Percentiles rank a stretch among this genome's conserved stretches.
Evolutionary conservation across 2,797 vertebrate species (phyloP).

Genomic region (Pelobates cultripes): DNA sequence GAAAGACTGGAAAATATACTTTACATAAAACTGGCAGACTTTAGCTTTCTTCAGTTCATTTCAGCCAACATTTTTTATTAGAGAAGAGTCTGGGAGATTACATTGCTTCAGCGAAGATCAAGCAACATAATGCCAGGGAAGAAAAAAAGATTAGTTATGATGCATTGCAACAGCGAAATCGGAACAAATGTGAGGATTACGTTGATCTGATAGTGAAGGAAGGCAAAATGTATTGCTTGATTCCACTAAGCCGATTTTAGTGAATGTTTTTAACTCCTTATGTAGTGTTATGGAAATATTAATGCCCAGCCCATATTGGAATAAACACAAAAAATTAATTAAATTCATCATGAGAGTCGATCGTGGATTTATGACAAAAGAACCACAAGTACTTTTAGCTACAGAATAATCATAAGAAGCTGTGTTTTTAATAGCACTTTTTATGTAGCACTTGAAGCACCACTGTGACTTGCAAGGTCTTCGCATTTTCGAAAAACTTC

Average conservation of each 20-base stretch:
- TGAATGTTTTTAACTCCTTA: conserved; percentile 42
- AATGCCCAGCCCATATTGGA: neutral
- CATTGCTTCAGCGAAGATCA: conserved; percentile 52
- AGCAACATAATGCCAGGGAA: conserved; percentile 46
- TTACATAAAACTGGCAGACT: conserved; percentile 33
- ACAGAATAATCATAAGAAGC: too few relatives aligned
- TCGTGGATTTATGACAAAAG: too few relatives aligned
- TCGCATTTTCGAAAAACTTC: too few relatives aligned
- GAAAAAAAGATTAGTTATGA: conserved; percentile 54
- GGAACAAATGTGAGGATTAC: conserved; percentile 51
- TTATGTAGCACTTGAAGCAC: too few relatives aligned
- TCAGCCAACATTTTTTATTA: conserved; percentile 53
- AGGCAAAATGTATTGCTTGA: conserved; percentile 50
- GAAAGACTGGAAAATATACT: conserved; percentile 31
- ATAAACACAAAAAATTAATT: neutral
- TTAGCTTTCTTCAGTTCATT: conserved; percentile 49
- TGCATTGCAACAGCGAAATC: conserved; percentile 47
- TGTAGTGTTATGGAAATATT: conserved; percentile 18
- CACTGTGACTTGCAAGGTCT: too few relatives aligned
- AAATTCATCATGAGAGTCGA: too few relatives aligned
- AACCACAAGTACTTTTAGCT: too few relatives aligned
- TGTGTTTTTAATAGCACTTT: too few relatives aligned
- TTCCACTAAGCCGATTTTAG: conserved; percentile 50
- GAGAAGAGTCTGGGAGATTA: conserved; percentile 47
- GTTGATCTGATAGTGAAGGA: conserved; percentile 48